Evolutionary conservation across 2,113 vertebrate species (phyloP).

Genomic region (Myrmecophaga tridactyla): DNA sequence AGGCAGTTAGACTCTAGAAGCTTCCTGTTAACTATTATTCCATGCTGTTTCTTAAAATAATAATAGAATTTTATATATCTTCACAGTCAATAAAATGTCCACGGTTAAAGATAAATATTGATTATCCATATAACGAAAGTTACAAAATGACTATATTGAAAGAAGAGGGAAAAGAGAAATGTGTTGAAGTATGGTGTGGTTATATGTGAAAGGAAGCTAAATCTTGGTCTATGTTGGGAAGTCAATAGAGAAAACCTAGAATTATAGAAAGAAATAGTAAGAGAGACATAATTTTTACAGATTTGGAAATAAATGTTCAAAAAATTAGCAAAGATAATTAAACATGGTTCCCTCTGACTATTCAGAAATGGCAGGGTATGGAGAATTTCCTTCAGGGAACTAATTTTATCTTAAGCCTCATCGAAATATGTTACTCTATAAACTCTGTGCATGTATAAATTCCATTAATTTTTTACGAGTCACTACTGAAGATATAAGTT

Average conservation of each 20-base stretch:
- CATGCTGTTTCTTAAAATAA: neutral
- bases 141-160: neutral
- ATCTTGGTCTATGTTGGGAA: neutral
- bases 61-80: neutral
- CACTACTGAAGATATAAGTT: neutral
- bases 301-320: neutral
- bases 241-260: neutral
- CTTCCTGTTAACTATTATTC: neutral
- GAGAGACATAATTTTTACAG: neutral
- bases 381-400: neutral
- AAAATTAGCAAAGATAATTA: neutral
- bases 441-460: neutral
- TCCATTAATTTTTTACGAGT: constrained; percentile 14
- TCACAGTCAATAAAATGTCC: neutral
- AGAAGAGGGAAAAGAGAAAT: neutral
- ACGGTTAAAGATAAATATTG: neutral
- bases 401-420: neutral
- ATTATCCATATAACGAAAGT: neutral
- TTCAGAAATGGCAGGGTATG: neutral
- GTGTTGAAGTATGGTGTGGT: neutral
- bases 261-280: neutral
- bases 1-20: neutral
- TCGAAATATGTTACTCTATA: constrained; percentile 23
- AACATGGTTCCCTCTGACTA: neutral
- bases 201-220: neutral